phyloP scores from a whole-genome alignment of 2,888 invertebrate species.

The Leucoma salicis region DNA sequence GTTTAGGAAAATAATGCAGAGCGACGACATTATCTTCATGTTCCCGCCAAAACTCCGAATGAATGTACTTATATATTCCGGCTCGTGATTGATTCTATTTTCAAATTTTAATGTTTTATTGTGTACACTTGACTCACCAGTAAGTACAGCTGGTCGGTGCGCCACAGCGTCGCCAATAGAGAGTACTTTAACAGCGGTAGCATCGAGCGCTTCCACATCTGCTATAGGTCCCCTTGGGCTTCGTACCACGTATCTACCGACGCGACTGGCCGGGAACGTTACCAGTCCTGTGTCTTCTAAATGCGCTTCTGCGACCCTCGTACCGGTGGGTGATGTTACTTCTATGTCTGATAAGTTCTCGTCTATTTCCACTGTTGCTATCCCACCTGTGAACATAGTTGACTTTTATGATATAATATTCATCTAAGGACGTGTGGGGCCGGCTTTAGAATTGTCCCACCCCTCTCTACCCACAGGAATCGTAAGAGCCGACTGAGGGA shows the following conservation, averaged over 20 bases:
- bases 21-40: too few species aligned
- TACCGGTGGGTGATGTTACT: constrained; percentile 85
- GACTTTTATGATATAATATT: too few species aligned
- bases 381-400: constrained; percentile 56
- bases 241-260: constrained; percentile 88
- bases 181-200: constrained; percentile 86
- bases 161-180: constrained; percentile 90
- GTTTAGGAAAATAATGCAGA: too few species aligned
- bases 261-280: constrained; percentile 88
- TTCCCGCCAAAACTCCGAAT: too few species aligned
- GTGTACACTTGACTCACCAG: constrained; percentile 87
- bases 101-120: too few species aligned
- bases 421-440: too few species aligned
- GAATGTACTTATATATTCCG: too few species aligned
- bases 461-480: too few species aligned
- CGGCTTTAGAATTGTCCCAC: too few species aligned
- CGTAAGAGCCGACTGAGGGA: too few species aligned
- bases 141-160: constrained; percentile 90
- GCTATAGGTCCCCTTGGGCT: constrained; percentile 61
- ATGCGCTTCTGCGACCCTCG: constrained; percentile 83
- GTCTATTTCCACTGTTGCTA: constrained; percentile 84
- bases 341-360: constrained; percentile 85
- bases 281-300: constrained; percentile 83
- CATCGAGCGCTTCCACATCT: constrained; percentile 90
- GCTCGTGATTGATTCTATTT: too few species aligned